phyloP scores from a whole-genome alignment of 1,140 invertebrate genomes.

The Cydia strobilella region DNA sequence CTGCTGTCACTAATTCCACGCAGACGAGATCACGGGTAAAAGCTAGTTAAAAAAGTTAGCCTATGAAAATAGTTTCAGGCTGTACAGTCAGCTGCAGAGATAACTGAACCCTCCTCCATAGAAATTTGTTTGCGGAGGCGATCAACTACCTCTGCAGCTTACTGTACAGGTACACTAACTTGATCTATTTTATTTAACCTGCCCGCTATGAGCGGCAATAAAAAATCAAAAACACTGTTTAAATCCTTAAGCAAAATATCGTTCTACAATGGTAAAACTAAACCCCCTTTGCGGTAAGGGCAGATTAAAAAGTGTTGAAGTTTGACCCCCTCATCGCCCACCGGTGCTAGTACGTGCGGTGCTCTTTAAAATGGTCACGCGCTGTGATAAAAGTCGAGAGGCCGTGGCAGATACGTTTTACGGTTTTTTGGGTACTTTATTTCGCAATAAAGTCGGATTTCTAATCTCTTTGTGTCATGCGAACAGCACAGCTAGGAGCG shows the following conservation, averaged over 20 bases:
- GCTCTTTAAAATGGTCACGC: conserved; percentile 26
- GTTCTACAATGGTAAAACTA: not conserved
- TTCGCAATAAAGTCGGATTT: conserved; percentile 24
- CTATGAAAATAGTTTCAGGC: no score
- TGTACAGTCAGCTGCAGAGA: no score
- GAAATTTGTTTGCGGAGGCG: no score
- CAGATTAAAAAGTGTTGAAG: conserved; percentile 31
- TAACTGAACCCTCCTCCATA: no score
- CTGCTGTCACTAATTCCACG: no score
- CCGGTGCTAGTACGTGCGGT: not conserved
- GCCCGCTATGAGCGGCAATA: not conserved
- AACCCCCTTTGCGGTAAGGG: not conserved
- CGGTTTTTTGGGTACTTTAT: conserved; percentile 16
- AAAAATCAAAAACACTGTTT: not conserved
- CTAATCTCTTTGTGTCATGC: conserved; percentile 21
- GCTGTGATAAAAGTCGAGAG: conserved; percentile 6
- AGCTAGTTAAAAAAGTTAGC: no score
- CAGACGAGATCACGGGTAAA: no score
- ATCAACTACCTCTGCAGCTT: no score
- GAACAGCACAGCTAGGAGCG: not conserved
- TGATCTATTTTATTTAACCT: not conserved
- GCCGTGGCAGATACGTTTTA: conserved; percentile 24
- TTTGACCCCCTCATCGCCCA: conserved; percentile 5
- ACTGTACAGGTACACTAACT: no score
- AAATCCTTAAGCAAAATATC: conserved; percentile 7